Conservation (phyloP, 1,140 invertebrate genomes). For the Brachionus sp. region DNA sequence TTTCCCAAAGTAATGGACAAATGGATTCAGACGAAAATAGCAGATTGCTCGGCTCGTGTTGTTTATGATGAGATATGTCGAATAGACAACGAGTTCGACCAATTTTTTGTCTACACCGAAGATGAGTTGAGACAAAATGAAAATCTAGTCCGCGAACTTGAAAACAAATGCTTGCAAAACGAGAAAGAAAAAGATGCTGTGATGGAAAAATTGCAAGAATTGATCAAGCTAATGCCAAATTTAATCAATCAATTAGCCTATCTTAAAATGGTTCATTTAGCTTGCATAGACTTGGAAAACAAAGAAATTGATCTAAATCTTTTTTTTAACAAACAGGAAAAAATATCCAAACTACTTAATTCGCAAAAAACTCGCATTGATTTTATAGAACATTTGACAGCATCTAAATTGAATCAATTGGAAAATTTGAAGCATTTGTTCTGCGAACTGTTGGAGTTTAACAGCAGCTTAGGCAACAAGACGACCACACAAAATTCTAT, state of each 20-base stretch:
- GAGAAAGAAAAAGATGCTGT: not conserved
- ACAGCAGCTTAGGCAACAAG: not conserved
- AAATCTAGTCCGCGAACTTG: not conserved
- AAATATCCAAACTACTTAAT: not conserved
- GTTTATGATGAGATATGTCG: not conserved
- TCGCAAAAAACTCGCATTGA: not conserved
- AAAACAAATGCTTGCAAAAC: not conserved
- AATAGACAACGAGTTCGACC: constrained; percentile 13
- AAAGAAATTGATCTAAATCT: constrained; percentile 1
- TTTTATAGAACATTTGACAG: not conserved
- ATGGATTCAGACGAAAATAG: constrained; percentile 21
- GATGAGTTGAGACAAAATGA: constrained; percentile 12
- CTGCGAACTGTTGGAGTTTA: not conserved
- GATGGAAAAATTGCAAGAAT: not conserved
- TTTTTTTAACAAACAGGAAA: constrained; percentile 24
- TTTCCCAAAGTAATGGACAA: constrained; percentile 32
- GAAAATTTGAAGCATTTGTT: constrained; percentile 19
- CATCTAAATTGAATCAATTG: not conserved
- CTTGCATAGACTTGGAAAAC: constrained; percentile 7
- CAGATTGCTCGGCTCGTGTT: not conserved
- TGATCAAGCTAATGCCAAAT: not conserved
- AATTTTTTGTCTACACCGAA: constrained; percentile 27
- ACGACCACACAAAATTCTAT: not conserved
- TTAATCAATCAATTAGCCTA: constrained; percentile 9
- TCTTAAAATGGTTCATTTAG: constrained; percentile 35